Evolutionary conservation across 2,797 vertebrate species (phyloP).

Genomic region (Diceros bicornis): DNA sequence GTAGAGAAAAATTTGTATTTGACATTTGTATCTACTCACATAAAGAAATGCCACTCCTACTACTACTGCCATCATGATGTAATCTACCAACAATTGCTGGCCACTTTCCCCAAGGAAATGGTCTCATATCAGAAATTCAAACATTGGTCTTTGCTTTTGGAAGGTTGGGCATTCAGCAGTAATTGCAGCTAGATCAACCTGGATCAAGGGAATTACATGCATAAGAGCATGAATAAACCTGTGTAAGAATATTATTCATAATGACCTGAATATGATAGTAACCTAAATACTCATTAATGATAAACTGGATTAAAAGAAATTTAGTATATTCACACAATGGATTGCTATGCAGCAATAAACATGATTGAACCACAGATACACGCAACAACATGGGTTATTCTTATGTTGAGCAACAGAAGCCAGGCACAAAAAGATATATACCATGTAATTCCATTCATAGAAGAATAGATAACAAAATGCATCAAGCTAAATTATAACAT

Average conservation of each 20-base stretch:
- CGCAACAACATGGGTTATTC: not conserved
- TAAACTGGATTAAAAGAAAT: not conserved
- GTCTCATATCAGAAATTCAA: not conserved
- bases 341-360: not conserved
- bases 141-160: not conserved
- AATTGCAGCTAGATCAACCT: not conserved
- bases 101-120: not conserved
- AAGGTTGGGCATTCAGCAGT: not conserved
- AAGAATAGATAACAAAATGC: not conserved
- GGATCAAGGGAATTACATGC: not conserved
- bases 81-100: not conserved
- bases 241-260: not conserved
- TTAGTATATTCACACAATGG: not conserved
- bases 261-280: not conserved
- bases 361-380: not conserved
- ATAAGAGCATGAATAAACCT: not conserved
- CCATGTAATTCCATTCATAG: not conserved
- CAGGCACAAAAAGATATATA: not conserved
- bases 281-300: not conserved
- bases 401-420: not conserved
- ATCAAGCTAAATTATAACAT: not conserved
- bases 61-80: not conserved
- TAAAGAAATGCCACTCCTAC: not conserved
- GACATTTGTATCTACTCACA: not conserved
- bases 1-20: not conserved